phyloP scores from a whole-genome alignment of 2,888 invertebrate genomes.

The Labia minor region DNA sequence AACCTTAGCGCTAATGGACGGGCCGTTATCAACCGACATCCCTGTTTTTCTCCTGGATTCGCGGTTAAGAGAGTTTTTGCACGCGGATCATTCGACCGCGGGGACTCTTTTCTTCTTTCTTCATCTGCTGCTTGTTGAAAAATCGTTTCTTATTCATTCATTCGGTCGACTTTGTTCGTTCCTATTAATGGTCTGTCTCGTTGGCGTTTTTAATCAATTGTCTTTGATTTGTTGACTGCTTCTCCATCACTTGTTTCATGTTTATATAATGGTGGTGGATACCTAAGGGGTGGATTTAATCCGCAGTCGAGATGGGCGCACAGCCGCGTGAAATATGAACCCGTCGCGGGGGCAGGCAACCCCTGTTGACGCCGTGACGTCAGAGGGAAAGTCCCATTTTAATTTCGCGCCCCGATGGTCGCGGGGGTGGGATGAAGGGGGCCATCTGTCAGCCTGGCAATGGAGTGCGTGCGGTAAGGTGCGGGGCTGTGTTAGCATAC shows the following conservation, averaged over 20 bases:
- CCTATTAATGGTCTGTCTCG: no score
- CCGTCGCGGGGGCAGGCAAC: not conserved
- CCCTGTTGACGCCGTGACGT: not conserved
- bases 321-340: constrained; percentile 13
- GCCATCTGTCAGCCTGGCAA: constrained; percentile 13
- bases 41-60: not conserved
- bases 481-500: not conserved
- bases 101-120: no score
- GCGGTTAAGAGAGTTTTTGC: not conserved
- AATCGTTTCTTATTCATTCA: no score
- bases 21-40: no score
- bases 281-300: constrained; percentile 1
- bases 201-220: not conserved
- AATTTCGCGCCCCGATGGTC: not conserved
- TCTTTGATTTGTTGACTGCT: not conserved
- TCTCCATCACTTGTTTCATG: not conserved
- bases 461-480: not conserved
- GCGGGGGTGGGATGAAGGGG: not conserved
- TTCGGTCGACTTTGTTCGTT: no score
- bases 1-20: not conserved
- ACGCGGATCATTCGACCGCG: not conserved
- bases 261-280: constrained; percentile 1
- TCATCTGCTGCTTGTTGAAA: no score
- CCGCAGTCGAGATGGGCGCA: not conserved
- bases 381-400: not conserved